Base-by-base conservation (phyloP, 2,797 vertebrate species). In the Lutjanus argentimaculatus region DNA sequence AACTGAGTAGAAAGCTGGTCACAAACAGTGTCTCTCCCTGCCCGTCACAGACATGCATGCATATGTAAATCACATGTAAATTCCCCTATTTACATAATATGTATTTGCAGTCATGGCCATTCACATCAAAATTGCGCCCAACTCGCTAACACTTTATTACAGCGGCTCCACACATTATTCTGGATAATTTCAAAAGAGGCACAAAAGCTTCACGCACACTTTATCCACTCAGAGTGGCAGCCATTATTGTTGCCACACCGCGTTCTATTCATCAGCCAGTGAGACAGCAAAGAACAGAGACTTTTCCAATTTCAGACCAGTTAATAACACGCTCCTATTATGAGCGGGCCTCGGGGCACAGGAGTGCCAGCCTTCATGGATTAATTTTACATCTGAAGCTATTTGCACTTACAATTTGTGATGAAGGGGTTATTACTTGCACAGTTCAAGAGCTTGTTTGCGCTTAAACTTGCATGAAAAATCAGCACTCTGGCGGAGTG, bases 231-330 rank as follows among this genome's bases (percentile, higher is more conserved):
- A 72, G 72, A 72, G 40, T 56, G 53, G 72, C 52, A 63, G 68
- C 25, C 75, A 76, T 84, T 84, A 80, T 80, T 74, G 76, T 76
- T 67, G n/a, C 56, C 48, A 51, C 49, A 30, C n/a, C 1, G 1
- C 56, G 63, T 40, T 48, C 52, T 11, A 55, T 55, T 73, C 70
- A 45, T 78, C 68, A 77, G 74, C 66, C 42, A n/a, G 46, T 16
- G 36, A 75, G 36, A 51, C 16, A 63, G 25, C 61, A 74, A 22
- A 66, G 43, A 42, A 61, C 49, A 48, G 36, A 79, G 61, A 68
- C 30, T 77, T 83, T 55, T 67, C 30, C 53, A 82, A 72, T 73
- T 83, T 84, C 57, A 80, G 56, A 82, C 84, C 75, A 84, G 73
- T 84, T 85, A 85, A 73, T 14, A 55, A 79, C 79, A 82, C 21